Base-by-base conservation (phyloP, 2,797 vertebrate genomes). In the Poecilia gillii region DNA sequence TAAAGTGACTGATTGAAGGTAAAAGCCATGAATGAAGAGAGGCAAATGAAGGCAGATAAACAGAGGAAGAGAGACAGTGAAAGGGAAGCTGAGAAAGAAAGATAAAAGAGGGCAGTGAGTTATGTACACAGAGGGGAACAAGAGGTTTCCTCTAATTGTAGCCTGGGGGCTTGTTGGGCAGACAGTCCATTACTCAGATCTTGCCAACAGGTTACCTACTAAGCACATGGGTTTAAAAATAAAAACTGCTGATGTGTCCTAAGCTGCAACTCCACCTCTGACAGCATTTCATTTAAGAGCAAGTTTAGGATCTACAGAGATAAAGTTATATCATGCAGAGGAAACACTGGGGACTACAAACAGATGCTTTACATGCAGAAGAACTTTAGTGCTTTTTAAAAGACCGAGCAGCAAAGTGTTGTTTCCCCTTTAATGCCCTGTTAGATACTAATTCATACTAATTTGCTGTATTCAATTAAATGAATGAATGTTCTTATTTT, bases 111-210 rank as follows among this genome's bases (percentile, higher is more conserved):
- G 49, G 28, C 71, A 75, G 73, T 70, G 49, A 77, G 76, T 77
- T 46, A 73, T 81, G 84, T 74, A 92, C 84, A 90, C 77, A 75
- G 80, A 84, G 57, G 84, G 78, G 81, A 90, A 88, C 77, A 68
- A 87, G 89, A 89, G 84, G 86, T 79, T 81, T 89, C 81, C 84
- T 88, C 85, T 94, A 93, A 94, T 94, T 92, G 92, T 81, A 85
- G 92, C 92, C 90, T 75, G 76, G 87, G 90, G 93, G 89, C 87
- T 89, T 82, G 85, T 90, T 90, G 88, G 83, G 89, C 84, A 90
- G 89, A 93, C 90, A 82, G 79, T 83, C 84, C 90, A 92, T 93
- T 92, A 93, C 85, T 93, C 91, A 91, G 90, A 88, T 82, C 85
- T 88, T 76, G 81, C 74, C 80, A 85, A 90, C 91, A 92, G 88